These are phyloP conservation scores for Lissonota sp. DNA, from an alignment of 2,888 invertebrate species.

Conservation along the genomic window DNA sequence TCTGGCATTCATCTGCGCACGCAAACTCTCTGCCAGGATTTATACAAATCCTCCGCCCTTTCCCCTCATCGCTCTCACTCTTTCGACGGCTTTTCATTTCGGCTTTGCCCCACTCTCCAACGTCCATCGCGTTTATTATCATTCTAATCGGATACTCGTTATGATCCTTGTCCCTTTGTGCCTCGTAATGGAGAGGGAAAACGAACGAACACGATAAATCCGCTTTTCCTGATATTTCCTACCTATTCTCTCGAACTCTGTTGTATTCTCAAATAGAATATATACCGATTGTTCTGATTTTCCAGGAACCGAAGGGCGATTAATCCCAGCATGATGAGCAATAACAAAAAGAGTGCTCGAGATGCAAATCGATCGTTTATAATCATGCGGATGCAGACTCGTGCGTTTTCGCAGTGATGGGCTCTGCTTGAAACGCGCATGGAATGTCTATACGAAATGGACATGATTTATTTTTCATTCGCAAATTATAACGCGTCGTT, in stretches of 20 bases:
- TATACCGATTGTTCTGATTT: slow-evolving; percentile 12
- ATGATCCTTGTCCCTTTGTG: slow-evolving; percentile 33
- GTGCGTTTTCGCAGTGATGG: too few relatives aligned
- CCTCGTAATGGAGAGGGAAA: not conserved
- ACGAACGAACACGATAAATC: slow-evolving; percentile 44
- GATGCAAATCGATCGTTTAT: slow-evolving; percentile 2
- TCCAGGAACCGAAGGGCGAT: not conserved
- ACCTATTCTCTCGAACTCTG: slow-evolving; percentile 4
- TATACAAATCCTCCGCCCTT: slow-evolving; percentile 29
- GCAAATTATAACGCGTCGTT: slow-evolving; percentile 22
- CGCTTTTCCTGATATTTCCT: slow-evolving; percentile 28
- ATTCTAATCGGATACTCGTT: slow-evolving; percentile 56
- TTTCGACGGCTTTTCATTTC: slow-evolving; percentile 28
- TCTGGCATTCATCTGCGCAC: slow-evolving; percentile 29
- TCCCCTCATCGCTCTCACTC: slow-evolving; percentile 3
- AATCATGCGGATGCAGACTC: not conserved
- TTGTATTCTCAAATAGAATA: slow-evolving; percentile 17
- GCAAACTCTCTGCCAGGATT: slow-evolving; percentile 50
- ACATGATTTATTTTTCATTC: slow-evolving; percentile 10
- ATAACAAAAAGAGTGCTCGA: not conserved
- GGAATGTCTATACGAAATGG: not conserved
- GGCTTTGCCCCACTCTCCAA: not conserved
- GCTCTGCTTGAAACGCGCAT: too few relatives aligned
- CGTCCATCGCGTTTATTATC: slow-evolving; percentile 39
- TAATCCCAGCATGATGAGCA: not conserved